Conservation (phyloP, 2,888 invertebrate genomes). For the Stenoptilia bipunctidactyla region DNA sequence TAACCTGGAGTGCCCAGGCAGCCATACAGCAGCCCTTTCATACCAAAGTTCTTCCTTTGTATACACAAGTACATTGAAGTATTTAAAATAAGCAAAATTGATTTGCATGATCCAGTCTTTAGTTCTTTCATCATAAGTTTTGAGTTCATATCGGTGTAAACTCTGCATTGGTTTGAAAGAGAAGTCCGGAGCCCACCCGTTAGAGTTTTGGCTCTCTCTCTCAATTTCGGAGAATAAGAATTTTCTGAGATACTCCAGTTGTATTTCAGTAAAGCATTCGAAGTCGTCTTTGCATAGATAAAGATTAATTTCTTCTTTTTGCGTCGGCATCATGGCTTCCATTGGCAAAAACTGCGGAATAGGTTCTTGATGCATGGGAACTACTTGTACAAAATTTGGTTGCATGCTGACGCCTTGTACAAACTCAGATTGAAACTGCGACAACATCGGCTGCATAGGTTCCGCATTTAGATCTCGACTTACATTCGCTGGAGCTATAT, state of each 20-base stretch:
- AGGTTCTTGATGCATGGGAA: not conserved
- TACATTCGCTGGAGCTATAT: slow-evolving; percentile 12
- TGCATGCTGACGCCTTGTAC: too few species aligned
- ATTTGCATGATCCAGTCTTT: slow-evolving; percentile 42
- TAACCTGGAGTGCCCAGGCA: slow-evolving; percentile 47
- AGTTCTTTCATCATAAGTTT: slow-evolving; percentile 34
- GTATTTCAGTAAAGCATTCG: slow-evolving; percentile 29
- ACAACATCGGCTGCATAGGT: not conserved
- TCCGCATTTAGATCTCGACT: not conserved
- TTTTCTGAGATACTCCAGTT: slow-evolving; percentile 34
- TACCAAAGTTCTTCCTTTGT: slow-evolving; percentile 54
- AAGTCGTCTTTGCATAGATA: slow-evolving; percentile 54
- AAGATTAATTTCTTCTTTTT: slow-evolving; percentile 18
- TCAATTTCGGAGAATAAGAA: slow-evolving; percentile 40
- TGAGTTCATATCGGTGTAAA: slow-evolving; percentile 36
- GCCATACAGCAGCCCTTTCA: slow-evolving; percentile 55
- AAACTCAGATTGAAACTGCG: not conserved
- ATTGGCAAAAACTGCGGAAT: not conserved
- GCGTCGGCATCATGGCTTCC: not conserved
- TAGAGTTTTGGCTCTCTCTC: slow-evolving; percentile 24
- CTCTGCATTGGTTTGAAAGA: slow-evolving; percentile 44
- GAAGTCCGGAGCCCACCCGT: slow-evolving; percentile 43
- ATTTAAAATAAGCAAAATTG: slow-evolving; percentile 35
- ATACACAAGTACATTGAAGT: slow-evolving; percentile 44
- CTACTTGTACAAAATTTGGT: too few species aligned